Evolutionary conservation across 1,140 invertebrate species (phyloP), one percentile per base, ranked within the genome.

Genomic region (Caenorhabditis inopinata): DNA sequence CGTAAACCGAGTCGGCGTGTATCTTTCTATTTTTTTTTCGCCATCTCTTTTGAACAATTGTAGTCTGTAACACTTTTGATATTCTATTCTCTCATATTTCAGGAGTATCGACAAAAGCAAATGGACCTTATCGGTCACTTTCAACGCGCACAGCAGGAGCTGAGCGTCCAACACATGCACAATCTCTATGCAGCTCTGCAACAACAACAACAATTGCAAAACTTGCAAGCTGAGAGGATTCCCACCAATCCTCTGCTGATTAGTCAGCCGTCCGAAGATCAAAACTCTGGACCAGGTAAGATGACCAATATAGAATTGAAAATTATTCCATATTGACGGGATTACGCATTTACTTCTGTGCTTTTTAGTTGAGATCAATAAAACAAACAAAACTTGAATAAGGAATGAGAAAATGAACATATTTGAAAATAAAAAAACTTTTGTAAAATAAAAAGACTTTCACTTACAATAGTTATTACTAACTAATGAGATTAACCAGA

Each of bases 81-180:
- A 16, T 32, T 25, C 18, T 21, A 2, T 58, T 23, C 32, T 25
- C 25, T 68, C 32, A 42, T 68, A 68, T 81, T 81, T 81, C 81
- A 82, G 79, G 58, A 79, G 27, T 78, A 81, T 48, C 45, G 62
- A 53, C 81, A 82, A 29, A 82, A 82, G 73, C 81, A 82, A 51
- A 79, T 76, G 51, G 81, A 82, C 42, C 81, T 82, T 11, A 58
- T 82, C 14, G 58, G 53, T 23, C 81, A 81, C 46, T 82, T 79
- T 48, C 58, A 82, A 48, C 45, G 78, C 23, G 81, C 81, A 18
- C 81, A 82, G 78, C 68, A 79, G 51, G 68, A 81, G 45, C 78
- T 82, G 62, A 77, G 48, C 38, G 79, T 82, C 7, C 81, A 82
- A 45, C 79, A 80, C 68, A 51, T 80, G 76, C 74, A 49, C 53